phyloP scores from a whole-genome alignment of 2,888 invertebrate genomes.

The Xestobium rufovillosum region DNA sequence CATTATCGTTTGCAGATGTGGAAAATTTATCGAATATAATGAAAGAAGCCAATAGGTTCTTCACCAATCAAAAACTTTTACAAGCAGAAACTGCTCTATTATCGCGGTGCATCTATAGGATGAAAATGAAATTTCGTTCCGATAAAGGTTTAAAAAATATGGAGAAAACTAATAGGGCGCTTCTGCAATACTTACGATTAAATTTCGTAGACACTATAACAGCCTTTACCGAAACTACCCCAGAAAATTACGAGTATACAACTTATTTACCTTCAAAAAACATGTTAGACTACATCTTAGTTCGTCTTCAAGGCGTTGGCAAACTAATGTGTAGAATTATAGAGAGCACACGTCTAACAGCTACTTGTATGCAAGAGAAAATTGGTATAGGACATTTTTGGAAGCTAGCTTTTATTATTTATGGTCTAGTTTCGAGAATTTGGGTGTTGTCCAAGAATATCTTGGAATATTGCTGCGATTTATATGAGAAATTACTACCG shows the following conservation, averaged over 20 bases:
- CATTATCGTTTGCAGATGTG: too few species aligned
- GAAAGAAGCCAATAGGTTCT: slow-evolving; percentile 26
- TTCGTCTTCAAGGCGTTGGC: slow-evolving; percentile 44
- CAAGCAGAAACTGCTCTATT: slow-evolving; percentile 42
- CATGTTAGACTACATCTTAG: slow-evolving; percentile 44
- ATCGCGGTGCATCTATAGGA: slow-evolving; percentile 42
- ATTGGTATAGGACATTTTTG: slow-evolving; percentile 44
- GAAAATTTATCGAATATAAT: slow-evolving; percentile 22
- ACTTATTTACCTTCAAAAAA: slow-evolving; percentile 43
- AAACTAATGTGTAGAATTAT: slow-evolving; percentile 42
- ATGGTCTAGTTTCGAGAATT: slow-evolving; percentile 43
- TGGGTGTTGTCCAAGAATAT: slow-evolving; percentile 38
- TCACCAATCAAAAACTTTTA: slow-evolving; percentile 32
- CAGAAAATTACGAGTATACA: slow-evolving; percentile 17
- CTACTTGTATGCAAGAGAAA: slow-evolving; percentile 36
- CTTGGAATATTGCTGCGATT: slow-evolving; percentile 38
- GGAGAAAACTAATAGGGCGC: slow-evolving; percentile 42
- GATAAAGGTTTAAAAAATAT: slow-evolving; percentile 46
- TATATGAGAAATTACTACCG: slow-evolving; percentile 39
- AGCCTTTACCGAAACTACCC: slow-evolving; percentile 23
- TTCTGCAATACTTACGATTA: slow-evolving; percentile 40
- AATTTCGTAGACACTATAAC: slow-evolving; percentile 33
- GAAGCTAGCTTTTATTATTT: slow-evolving; percentile 39
- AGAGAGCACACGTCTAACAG: slow-evolving; percentile 36
- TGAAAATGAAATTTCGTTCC: slow-evolving; percentile 46